These are phyloP conservation scores for Tetragnatha versicolor DNA, from an alignment of 1,140 invertebrate genomes.

Conservation along the genomic window DNA sequence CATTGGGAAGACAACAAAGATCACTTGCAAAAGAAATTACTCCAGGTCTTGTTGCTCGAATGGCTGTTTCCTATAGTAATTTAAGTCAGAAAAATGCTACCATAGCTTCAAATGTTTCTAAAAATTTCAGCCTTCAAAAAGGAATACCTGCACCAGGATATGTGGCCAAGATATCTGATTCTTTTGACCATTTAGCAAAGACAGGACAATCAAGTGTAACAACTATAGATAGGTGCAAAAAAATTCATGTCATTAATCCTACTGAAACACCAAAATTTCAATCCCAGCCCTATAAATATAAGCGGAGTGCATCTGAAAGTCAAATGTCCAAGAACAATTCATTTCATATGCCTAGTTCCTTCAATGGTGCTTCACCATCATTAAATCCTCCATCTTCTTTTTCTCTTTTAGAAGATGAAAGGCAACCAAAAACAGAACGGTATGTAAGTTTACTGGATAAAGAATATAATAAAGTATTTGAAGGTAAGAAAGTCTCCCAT, in stretches of 20 bases:
- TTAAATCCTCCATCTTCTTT: background rate
- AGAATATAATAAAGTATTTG: constrained; percentile 55
- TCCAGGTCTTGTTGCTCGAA: constrained; percentile 51
- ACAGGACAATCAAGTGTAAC: background rate
- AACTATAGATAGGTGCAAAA: background rate
- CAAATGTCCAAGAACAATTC: constrained; percentile 25
- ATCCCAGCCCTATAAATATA: constrained; percentile 2
- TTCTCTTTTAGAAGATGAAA: background rate
- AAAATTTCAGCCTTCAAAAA: background rate
- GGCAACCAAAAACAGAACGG: background rate
- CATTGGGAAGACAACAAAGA: constrained; percentile 49
- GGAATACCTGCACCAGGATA: constrained; percentile 38
- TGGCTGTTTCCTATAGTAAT: constrained; percentile 53
- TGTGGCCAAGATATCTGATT: constrained; percentile 53
- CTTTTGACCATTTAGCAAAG: constrained; percentile 48
- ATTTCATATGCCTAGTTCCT: background rate
- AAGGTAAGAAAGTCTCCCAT: constrained; percentile 39
- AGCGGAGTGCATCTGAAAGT: constrained; percentile 47
- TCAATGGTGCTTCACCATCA: background rate
- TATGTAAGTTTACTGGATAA: constrained; percentile 49
- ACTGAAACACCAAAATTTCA: background rate
- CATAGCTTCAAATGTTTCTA: background rate
- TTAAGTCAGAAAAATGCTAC: constrained; percentile 35
- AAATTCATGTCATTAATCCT: background rate
- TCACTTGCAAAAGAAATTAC: constrained; percentile 49